Evolutionary conservation across 1,140 invertebrate species (phyloP), one percentile per base, ranked within the genome.

Genomic region (Odontomachus brunneus): DNA sequence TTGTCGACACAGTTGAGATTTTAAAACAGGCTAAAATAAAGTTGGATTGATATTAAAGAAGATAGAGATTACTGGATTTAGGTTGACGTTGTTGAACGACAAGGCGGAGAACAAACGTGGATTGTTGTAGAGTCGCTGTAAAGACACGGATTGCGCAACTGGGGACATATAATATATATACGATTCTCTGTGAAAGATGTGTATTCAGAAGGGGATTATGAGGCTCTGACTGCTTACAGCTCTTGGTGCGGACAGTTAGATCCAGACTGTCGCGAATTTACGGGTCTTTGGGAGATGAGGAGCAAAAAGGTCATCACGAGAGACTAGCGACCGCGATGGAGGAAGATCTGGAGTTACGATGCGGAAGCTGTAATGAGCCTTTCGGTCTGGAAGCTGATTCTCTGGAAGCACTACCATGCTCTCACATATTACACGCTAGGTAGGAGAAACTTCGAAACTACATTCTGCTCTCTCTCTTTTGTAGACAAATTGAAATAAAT

Each of bases 381-480:
- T 96, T 97, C 88, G 97, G 97, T 0, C 93, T 97, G 4, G 96
- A 97, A 88, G 95, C 96, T 15, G 96, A 96, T 91, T 95, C 95
- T 24, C 93, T 98, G 12, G 97, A 97, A 85, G 96, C 97, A 17
- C 92, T 98, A 76, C 97, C 97, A 4, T 98, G 97, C 93, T 96
- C 97, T 1, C 97, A 98, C 91, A 97, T 98, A 88, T 95, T 98
- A 48, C 97, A 98, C 90, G 96, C 97, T 33, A 97, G 97, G 97
- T 97, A 90, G 90, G 63, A 78, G 62, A 38, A 80, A 57, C 17
- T 69, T 22, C 3, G 38, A 14, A 9, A 71, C 11, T 57, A 19
- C n/a, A 44, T 11, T 44, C 38, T 44, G 38, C 38, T 44, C 38
- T n/a, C n/a, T n/a, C n/a, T n/a, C n/a, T n/a, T n/a, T 44, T 44